Evolutionary conservation across 2,888 invertebrate species (phyloP).

Genomic region (Mayetiola destructor): DNA sequence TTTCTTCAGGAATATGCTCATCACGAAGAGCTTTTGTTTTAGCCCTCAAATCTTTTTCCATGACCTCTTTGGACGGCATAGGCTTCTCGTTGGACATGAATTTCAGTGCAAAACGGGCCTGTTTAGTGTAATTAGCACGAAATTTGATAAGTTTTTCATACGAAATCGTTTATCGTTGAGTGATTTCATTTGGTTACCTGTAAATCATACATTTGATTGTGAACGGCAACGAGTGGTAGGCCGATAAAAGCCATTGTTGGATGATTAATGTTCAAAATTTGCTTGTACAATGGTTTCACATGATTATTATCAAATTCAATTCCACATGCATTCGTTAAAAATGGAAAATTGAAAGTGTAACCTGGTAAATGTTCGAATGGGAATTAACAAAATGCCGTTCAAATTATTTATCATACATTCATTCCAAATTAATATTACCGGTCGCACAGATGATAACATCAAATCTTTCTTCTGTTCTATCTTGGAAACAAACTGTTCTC

Average conservation of each 20-base stretch:
- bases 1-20: too few species aligned
- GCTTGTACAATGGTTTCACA: slow-evolving; percentile 72
- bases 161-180: too few species aligned
- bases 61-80: neutral
- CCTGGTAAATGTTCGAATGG: too few species aligned
- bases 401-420: neutral
- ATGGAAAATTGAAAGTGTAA: slow-evolving; percentile 63
- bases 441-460: slow-evolving; percentile 67
- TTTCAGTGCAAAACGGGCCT: neutral
- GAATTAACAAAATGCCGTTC: too few species aligned
- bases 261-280: slow-evolving; percentile 64
- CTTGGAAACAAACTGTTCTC: slow-evolving; percentile 43
- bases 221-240: slow-evolving; percentile 68
- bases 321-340: slow-evolving; percentile 52
- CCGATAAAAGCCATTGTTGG: slow-evolving; percentile 75
- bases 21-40: too few species aligned
- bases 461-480: slow-evolving; percentile 45
- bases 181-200: slow-evolving; percentile 53
- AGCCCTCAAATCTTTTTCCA: too few species aligned
- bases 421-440: slow-evolving; percentile 33
- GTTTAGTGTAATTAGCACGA: too few species aligned
- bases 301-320: slow-evolving; percentile 57
- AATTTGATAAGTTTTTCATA: too few species aligned
- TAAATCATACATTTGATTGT: slow-evolving; percentile 72
- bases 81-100: neutral